These are phyloP conservation scores for Teinopalpus imperialis DNA, from an alignment of 2,888 invertebrate genomes.

Conservation along the genomic window DNA sequence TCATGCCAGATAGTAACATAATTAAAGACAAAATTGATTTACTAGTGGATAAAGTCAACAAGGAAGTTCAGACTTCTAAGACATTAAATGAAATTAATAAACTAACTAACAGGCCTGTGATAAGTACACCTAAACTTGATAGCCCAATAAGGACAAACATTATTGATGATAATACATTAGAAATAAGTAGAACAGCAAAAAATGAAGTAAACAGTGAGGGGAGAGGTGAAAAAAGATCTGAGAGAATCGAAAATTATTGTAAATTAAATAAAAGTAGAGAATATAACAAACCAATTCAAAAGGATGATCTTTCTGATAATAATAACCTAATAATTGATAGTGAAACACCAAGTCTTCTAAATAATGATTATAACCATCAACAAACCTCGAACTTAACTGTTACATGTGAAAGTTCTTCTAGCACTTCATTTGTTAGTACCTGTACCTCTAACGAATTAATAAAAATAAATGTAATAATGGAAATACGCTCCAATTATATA, in stretches of 20 bases:
- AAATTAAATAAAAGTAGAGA: conserved; percentile 78
- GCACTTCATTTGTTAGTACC: conserved; percentile 60
- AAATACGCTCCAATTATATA: conserved; percentile 38
- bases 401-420: conserved; percentile 55
- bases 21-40: conserved; percentile 48
- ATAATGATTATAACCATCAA: conserved; percentile 33
- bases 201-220: conserved; percentile 49
- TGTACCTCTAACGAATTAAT: conserved; percentile 49
- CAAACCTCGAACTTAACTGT: conserved; percentile 36
- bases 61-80: conserved; percentile 59
- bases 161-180: conserved; percentile 62
- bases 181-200: conserved; percentile 62
- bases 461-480: conserved; percentile 37
- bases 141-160: conserved; percentile 62
- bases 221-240: conserved; percentile 69
- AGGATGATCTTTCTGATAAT: conserved; percentile 41
- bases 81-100: conserved; percentile 50
- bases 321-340: conserved; percentile 33
- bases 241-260: conserved; percentile 77
- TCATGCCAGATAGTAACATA: conserved; percentile 42
- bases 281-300: conserved; percentile 50
- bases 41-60: conserved; percentile 36
- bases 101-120: conserved; percentile 64
- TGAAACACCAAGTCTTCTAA: conserved; percentile 33
- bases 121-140: conserved; percentile 68